Percentiles rank a stretch among this genome's conserved stretches.
Evolutionary conservation across 2,797 vertebrate species (phyloP).

Genomic region (Zenarchopterus dispar): DNA sequence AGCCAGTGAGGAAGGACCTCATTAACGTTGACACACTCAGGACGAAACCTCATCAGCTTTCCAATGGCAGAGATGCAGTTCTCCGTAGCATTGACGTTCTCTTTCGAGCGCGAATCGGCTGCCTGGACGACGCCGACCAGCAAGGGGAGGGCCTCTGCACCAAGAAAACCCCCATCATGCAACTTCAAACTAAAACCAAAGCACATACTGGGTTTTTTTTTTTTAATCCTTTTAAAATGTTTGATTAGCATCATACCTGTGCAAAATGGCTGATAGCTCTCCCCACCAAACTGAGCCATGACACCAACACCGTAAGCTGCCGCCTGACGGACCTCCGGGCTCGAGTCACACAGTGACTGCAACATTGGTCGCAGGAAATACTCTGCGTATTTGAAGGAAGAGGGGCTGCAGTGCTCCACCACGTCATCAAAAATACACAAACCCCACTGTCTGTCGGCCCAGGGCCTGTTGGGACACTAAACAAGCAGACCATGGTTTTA

Average conservation of each 20-base stretch:
- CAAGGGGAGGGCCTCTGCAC: constrained; percentile 92
- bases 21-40: constrained; percentile 92
- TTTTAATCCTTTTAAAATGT: too few species aligned
- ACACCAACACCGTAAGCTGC: constrained; percentile 96
- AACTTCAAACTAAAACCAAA: neutral
- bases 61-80: constrained; percentile 99
- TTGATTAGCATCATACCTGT: constrained; percentile 82
- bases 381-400: constrained; percentile 95
- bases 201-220: too few species aligned
- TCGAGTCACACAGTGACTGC: constrained; percentile 92
- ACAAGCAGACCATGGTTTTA: neutral
- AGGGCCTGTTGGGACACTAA: constrained; percentile 94
- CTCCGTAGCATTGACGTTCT: constrained; percentile 98
- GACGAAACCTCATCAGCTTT: constrained; percentile 94
- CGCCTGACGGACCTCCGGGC: constrained; percentile 95
- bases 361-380: constrained; percentile 94
- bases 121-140: constrained; percentile 95
- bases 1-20: constrained; percentile 97
- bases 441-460: constrained; percentile 98
- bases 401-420: constrained; percentile 96
- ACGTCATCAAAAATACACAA: constrained; percentile 98
- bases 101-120: constrained; percentile 92
- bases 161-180: accelerated
- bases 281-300: constrained; percentile 96
- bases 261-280: constrained; percentile 93